Evolutionary conservation across 2,797 vertebrate genomes (phyloP), one percentile per base, ranked within the genome.

Genomic region (Pipistrellus pygmaeus): DNA sequence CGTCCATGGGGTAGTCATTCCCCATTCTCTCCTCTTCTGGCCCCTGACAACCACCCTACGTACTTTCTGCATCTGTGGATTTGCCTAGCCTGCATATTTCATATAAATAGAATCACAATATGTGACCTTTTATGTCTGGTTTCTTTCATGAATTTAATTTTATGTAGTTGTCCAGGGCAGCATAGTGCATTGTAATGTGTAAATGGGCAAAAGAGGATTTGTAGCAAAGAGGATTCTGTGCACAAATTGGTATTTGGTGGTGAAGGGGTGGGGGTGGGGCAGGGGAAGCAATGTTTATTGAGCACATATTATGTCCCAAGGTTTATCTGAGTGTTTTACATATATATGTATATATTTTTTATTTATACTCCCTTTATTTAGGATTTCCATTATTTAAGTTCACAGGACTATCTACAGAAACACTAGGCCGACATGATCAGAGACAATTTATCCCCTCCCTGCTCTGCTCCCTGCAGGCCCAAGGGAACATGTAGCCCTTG

Each of bases 401-500:
- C 44, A 17, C 8, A 3, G 13, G 53, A 23, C 48, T 13, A 15
- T 6, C 53, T 62, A 44, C 15, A 30, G 44, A 41, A 20, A 53
- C 66, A 18, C 18, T 27, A 15, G 5, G 51, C 51, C 1, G 3
- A 66, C 46, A 14, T 4, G 86, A 41, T 14, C 55, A 30, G 41
- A 62, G 64, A 77, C 1, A 35, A 25, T 20, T 55, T 86, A 8
- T 10, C 44, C 44, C 44, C 44, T 20, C 75, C 82, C 68, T 0
- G 0, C 96, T 85, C 69, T 72, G 72, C 68, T 86, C 93, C 97
- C 95, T 60, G 68, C 93, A 90, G 0, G 94, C 85, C 96, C 95
- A 93, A 96, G 44, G 95, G 92, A 89, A 97, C 44, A 96, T 1
- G 41, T 96, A 64, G 96, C 97, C 96, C 93, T 44, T 96, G 94